Evolutionary conservation across 2,113 vertebrate species (phyloP).

Genomic region (Lates calcarifer): DNA sequence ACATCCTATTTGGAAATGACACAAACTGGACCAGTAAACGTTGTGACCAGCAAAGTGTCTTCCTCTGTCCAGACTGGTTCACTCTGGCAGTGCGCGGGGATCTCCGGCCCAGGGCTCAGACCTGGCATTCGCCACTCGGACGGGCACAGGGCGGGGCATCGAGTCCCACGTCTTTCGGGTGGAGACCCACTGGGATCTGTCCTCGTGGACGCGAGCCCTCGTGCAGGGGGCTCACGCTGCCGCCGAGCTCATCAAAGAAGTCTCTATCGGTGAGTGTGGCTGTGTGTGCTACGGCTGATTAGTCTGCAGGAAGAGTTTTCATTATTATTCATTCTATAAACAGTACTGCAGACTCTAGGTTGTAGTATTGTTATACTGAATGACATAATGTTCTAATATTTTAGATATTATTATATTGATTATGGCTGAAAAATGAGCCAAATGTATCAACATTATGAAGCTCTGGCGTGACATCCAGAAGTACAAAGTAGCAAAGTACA

Average conservation of each 20-base stretch:
- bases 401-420: not conserved
- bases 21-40: too few species aligned
- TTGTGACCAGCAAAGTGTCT: too few species aligned
- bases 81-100: conserved; percentile 89
- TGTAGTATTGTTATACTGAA: too few species aligned
- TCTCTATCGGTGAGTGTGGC: conserved; percentile 86
- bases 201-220: conserved; percentile 92
- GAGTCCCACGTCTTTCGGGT: conserved; percentile 95
- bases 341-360: too few species aligned
- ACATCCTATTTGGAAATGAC: not conserved
- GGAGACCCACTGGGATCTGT: conserved; percentile 96
- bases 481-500: not conserved
- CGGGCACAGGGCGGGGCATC: conserved; percentile 92
- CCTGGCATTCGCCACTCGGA: conserved; percentile 92
- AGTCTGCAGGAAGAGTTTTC: not conserved
- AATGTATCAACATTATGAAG: not conserved
- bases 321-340: too few species aligned
- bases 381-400: not conserved
- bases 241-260: conserved; percentile 93
- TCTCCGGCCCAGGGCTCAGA: conserved; percentile 90
- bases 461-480: not conserved
- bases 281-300: not conserved
- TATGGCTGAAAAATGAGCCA: not conserved
- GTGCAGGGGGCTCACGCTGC: conserved; percentile 94
- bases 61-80: conserved; percentile 87